A percentile compares a stretch with the other conserved stretches of the same genome.
phyloP scores from a whole-genome alignment of 2,888 invertebrate genomes.

The Drosophila differens region DNA sequence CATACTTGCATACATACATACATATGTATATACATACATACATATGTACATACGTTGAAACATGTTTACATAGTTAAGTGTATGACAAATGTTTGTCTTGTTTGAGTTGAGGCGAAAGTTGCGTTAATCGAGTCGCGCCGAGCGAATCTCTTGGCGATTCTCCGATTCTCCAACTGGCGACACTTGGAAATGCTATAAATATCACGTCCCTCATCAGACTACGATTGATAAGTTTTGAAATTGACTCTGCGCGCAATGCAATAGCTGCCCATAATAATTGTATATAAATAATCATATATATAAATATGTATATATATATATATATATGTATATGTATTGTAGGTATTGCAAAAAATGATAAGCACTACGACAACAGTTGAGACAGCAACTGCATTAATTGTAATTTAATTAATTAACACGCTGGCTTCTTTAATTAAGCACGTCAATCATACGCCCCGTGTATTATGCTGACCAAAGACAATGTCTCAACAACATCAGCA shows the following conservation, averaged over 20 bases:
- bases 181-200: conserved; percentile 12
- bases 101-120: conserved; percentile 19
- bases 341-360: conserved; percentile 25
- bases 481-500: conserved; percentile 16
- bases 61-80: not conserved
- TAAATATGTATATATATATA: too few relatives aligned
- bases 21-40: not conserved
- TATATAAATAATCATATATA: conserved; percentile 9
- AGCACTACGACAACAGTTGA: conserved; percentile 14
- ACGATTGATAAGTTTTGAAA: conserved; percentile 46
- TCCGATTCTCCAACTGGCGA: not conserved
- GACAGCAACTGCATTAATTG: conserved; percentile 65
- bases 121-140: not conserved
- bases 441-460: conserved; percentile 69
- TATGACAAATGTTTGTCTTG: conserved; percentile 15
- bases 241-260: conserved; percentile 2
- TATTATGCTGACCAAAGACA: conserved; percentile 23
- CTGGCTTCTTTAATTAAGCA: conserved; percentile 62
- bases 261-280: not conserved
- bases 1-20: not conserved
- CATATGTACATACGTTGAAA: not conserved
- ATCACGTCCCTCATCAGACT: conserved; percentile 10
- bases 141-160: conserved; percentile 15
- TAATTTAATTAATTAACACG: conserved; percentile 74
- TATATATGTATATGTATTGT: too few relatives aligned